Percentiles rank a stretch among this genome's conserved stretches.
Evolutionary conservation across 2,797 vertebrate species (phyloP).

Genomic region (Ptychobarbus kaznakovi): DNA sequence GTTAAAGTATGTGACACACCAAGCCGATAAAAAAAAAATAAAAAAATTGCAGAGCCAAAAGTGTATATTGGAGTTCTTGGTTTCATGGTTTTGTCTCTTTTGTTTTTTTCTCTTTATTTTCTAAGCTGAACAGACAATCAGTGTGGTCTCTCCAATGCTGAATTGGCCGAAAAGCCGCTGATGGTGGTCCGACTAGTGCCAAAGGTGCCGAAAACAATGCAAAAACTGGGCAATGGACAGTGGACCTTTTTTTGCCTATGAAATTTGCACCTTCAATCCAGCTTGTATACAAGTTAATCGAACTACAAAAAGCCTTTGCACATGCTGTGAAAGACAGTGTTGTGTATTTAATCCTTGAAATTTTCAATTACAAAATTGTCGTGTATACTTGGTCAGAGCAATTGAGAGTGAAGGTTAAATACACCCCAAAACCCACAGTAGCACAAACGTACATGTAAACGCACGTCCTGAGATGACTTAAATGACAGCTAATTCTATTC

Average conservation of each 20-base stretch:
- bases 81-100: neutral
- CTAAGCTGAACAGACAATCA: neutral
- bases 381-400: neutral
- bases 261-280: conserved; percentile 6
- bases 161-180: neutral
- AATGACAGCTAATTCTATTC: neutral
- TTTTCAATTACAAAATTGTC: neutral
- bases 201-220: neutral
- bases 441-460: neutral
- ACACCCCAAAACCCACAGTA: neutral
- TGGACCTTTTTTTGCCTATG: neutral
- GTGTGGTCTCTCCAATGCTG: neutral
- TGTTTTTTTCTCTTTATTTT: neutral
- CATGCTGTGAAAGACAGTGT: neutral
- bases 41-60: too few relatives aligned
- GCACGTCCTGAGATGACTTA: neutral
- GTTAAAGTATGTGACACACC: too few relatives aligned
- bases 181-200: neutral
- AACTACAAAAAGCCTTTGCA: neutral
- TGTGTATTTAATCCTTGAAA: neutral
- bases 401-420: neutral
- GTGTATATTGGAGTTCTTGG: neutral
- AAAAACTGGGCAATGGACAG: neutral
- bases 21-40: too few relatives aligned
- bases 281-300: neutral